These are phyloP conservation scores for Limnothrissa miodon DNA, from an alignment of 2,113 vertebrate species.

Conservation along the genomic window DNA sequence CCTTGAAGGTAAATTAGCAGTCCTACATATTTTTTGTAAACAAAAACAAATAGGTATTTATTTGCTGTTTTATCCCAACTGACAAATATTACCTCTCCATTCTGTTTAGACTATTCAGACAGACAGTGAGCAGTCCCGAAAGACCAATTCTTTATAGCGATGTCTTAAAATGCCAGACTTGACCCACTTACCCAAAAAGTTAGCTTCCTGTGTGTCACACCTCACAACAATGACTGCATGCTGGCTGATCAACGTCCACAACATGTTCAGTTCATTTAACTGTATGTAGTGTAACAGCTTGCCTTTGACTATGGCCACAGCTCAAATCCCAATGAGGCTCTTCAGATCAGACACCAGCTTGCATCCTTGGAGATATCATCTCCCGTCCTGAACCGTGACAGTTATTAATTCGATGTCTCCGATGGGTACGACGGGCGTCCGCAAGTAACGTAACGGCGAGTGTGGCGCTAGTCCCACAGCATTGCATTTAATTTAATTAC, in stretches of 20 bases:
- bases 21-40: too few relatives aligned
- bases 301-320: slow-evolving; percentile 36
- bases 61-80: not conserved
- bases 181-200: too few relatives aligned
- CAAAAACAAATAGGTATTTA: too few relatives aligned
- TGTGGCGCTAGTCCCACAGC: slow-evolving; percentile 88
- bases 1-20: too few relatives aligned
- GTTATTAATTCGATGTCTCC: slow-evolving; percentile 89
- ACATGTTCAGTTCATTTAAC: not conserved
- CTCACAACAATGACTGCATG: not conserved
- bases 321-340: slow-evolving; percentile 85
- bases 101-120: not conserved
- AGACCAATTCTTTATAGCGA: too few relatives aligned
- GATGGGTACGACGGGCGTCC: slow-evolving; percentile 80
- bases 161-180: too few relatives aligned
- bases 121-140: not conserved
- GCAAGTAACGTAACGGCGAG: slow-evolving; percentile 10
- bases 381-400: slow-evolving; percentile 81
- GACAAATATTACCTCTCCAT: not conserved
- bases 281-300: not conserved
- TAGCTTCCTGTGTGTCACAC: not conserved
- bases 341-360: slow-evolving; percentile 79
- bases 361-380: slow-evolving; percentile 86
- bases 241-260: not conserved
- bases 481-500: slow-evolving; percentile 95